phyloP scores from a whole-genome alignment of 2,888 invertebrate genomes.

The Drosophila mimetica region DNA sequence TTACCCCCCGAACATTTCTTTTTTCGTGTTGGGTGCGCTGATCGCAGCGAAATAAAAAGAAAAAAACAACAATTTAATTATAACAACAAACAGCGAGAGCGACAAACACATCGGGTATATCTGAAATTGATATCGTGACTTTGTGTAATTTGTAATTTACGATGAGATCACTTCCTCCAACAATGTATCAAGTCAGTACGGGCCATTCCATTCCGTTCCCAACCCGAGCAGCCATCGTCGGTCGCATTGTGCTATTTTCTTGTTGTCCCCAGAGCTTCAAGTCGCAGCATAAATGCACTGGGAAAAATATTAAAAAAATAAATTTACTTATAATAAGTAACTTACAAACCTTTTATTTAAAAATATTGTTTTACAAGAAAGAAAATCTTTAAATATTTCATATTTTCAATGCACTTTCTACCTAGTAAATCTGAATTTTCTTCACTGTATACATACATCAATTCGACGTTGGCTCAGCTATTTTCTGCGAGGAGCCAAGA shows the following conservation, averaged over 20 bases:
- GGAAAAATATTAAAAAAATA: too few relatives aligned
- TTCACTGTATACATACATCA: slow-evolving; percentile 59
- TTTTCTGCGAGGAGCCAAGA: slow-evolving; percentile 13
- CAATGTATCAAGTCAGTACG: slow-evolving; percentile 57
- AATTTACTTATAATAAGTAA: too few relatives aligned
- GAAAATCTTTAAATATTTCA: neutral
- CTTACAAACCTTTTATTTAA: too few relatives aligned
- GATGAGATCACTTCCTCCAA: slow-evolving; percentile 81
- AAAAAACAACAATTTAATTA: slow-evolving; percentile 76
- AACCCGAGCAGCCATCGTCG: slow-evolving; percentile 23
- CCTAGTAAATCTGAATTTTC: neutral
- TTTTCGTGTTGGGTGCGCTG: slow-evolving; percentile 36
- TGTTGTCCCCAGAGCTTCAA: slow-evolving; percentile 49
- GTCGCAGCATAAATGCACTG: slow-evolving; percentile 24
- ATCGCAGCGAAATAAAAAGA: slow-evolving; percentile 26
- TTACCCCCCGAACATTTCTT: slow-evolving; percentile 40
- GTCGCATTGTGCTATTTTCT: slow-evolving; percentile 51
- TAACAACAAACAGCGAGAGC: slow-evolving; percentile 71
- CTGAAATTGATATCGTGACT: slow-evolving; percentile 82
- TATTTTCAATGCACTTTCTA: neutral
- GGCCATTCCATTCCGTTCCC: slow-evolving; percentile 5
- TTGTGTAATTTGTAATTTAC: slow-evolving; percentile 81
- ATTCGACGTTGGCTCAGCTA: slow-evolving; percentile 57
- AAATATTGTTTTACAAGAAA: too few relatives aligned
- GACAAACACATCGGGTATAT: slow-evolving; percentile 60